Evolutionary conservation across 1,140 invertebrate genomes (phyloP), one percentile per base, ranked within the genome.

Genomic region (Oscheius sp.): DNA sequence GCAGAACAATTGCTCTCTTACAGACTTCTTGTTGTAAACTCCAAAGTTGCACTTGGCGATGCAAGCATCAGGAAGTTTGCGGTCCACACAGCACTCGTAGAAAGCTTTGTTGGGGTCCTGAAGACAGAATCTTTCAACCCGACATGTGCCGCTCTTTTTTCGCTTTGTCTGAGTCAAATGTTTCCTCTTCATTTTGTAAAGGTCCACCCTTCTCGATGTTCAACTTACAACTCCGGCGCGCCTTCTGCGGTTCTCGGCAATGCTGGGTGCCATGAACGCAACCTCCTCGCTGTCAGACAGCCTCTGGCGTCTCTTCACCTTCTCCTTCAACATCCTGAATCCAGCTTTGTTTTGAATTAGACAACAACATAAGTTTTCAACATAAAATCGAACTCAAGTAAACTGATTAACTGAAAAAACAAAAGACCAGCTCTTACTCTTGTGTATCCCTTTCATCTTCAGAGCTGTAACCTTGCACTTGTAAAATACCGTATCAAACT

Each of bases 1-100:
- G 18, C 35, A 55, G 34, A 4, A 29, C 10, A 38, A 32, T 42
- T n/a, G 62, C 32, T 26, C n/a, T 49, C 35, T 68, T 20, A 80
- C 81, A 29, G 68, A 67, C 35, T 83, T 67, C 70, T 83, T 83
- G 26, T 70, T 84, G 69, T 74, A 83, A 3, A 59, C 64, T 59
- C 34, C 66, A 59, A 77, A 82, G 32, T 73, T 75, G 62, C 81
- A 82, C 52, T 82, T 82, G 28, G 68, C 52, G 15, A 82, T 75
- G 46, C 81, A 82, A 13, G 68, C 62, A 38, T 79, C 72, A 13
- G 81, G 80, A n/a, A 82, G 63, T 62, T 78, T 70, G 20, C 81
- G 68, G 49, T 80, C 79, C 31, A 78, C 64, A 38, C 81, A 82
- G 35, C 81, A 82, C 59, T 81, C 78, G 32, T 77, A 59, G 66